Conservation (phyloP, 2,797 vertebrate genomes). For the Cossypha dichroa region DNA sequence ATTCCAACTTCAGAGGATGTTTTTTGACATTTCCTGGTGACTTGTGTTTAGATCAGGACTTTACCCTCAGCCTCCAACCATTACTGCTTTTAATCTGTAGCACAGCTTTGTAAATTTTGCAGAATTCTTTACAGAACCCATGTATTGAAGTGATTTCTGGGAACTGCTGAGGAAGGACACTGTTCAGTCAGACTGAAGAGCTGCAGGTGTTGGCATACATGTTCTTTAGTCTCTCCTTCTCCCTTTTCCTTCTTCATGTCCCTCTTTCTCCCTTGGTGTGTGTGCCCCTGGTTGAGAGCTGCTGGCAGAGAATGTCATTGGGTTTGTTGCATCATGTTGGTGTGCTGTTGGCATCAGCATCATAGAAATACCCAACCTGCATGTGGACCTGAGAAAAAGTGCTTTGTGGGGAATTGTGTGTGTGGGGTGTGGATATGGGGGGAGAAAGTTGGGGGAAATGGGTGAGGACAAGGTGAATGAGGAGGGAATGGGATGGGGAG, state of each 20-base stretch:
- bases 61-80: neutral
- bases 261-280: neutral
- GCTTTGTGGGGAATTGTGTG: neutral
- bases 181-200: neutral
- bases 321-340: constrained; percentile 36
- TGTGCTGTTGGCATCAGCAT: constrained; percentile 21
- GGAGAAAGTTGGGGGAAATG: neutral
- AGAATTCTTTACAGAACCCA: neutral
- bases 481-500: neutral
- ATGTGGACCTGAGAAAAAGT: neutral
- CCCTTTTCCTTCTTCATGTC: neutral
- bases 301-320: neutral
- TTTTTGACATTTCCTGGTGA: neutral
- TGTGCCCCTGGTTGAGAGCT: neutral
- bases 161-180: neutral
- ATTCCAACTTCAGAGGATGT: neutral
- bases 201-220: accelerated
- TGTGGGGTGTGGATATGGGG: neutral
- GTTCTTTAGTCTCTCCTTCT: neutral
- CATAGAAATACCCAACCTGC: neutral
- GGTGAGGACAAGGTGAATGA: neutral
- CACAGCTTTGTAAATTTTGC: neutral
- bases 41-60: neutral
- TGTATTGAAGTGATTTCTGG: neutral
- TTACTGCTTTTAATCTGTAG: neutral